Evolutionary conservation across 2,797 vertebrate genomes (phyloP), one percentile per base, ranked within the genome.

Genomic region (Sebastolobus alascanus): DNA sequence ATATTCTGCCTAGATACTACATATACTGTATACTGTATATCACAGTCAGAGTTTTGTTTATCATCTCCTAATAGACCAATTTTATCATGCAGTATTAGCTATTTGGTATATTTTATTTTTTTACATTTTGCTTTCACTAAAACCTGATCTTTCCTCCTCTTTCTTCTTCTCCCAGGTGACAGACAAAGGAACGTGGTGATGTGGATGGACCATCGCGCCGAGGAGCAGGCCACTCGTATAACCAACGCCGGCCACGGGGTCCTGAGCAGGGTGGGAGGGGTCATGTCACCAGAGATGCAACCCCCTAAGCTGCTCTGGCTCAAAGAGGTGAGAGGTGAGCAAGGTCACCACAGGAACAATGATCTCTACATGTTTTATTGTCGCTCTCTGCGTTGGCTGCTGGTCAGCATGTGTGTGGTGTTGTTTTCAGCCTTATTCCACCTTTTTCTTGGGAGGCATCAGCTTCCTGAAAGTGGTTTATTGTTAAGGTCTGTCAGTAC

Each of bases 251-350:
- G 94, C 12, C 98, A 99, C 88, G 61, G 68, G 1, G 96, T 97
- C 68, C 94, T 99, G 77, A 94, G 50, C 68, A 92, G 94, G 0
- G 96, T 99, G 0, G 98, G 98, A 0, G 98, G 98, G 1, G 93
- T 96, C 87, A 99, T 99, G 98, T 99, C 98, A 50, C 97, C 97
- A 68, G 98, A 99, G 92, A 97, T 99, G 98, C 98, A 99, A 89
- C 97, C 98, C 2, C 98, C 98, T 0, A 99, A 99, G 88, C 93
- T 99, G 77, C 95, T 99, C 64, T 99, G 98, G 98, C 92, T 99
- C 54, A 99, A 98, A 94, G 98, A 99, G 96, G 98, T 99, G 89
- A 97, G 96, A 86, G 93, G 90, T 94, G 89, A 92, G 87, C 68
- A 35, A 71, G 90, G 88, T 91, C 88, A 70, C 12, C 33, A 12